Evolutionary conservation across 2,888 invertebrate species (phyloP).

Genomic region (Spatulosminthurus flaviceps): DNA sequence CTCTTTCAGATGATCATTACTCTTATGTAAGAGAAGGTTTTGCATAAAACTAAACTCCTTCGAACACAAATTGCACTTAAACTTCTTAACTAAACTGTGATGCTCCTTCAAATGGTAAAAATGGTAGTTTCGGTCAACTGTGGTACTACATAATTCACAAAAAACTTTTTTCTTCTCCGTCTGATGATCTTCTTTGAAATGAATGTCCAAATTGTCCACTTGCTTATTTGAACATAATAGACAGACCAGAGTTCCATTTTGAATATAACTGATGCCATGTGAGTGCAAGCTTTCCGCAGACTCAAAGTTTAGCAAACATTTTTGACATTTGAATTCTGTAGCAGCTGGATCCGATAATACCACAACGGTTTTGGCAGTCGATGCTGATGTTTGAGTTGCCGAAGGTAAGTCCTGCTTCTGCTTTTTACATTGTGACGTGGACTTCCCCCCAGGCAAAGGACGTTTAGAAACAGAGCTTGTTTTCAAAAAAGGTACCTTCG

Average conservation of each 20-base stretch:
- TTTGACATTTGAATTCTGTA: background rate
- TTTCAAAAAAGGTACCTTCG: background rate
- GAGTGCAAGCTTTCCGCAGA: background rate
- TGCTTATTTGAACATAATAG: conserved; percentile 31
- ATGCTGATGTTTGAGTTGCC: background rate
- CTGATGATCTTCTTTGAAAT: conserved; percentile 21
- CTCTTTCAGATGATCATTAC: conserved; percentile 31
- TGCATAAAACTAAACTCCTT: conserved; percentile 24
- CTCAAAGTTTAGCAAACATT: background rate
- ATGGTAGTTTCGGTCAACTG: conserved; percentile 2
- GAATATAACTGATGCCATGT: conserved; percentile 6
- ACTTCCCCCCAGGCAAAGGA: background rate
- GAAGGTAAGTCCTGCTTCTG: background rate
- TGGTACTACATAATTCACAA: background rate
- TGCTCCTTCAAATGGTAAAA: conserved; percentile 32
- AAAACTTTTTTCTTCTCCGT: conserved; percentile 20
- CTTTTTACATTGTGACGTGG: conserved; percentile 1
- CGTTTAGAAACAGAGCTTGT: background rate
- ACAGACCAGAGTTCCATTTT: conserved; percentile 15
- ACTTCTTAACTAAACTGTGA: conserved; percentile 10
- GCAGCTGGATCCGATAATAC: background rate
- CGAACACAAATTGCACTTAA: conserved; percentile 20
- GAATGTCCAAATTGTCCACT: conserved; percentile 21
- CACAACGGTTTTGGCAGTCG: background rate
- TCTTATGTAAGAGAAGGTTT: conserved; percentile 24